A percentile compares a stretch with the other conserved stretches of the same genome.
Evolutionary conservation across 1,140 invertebrate species (phyloP).

Genomic region (Megalopta genalis): DNA sequence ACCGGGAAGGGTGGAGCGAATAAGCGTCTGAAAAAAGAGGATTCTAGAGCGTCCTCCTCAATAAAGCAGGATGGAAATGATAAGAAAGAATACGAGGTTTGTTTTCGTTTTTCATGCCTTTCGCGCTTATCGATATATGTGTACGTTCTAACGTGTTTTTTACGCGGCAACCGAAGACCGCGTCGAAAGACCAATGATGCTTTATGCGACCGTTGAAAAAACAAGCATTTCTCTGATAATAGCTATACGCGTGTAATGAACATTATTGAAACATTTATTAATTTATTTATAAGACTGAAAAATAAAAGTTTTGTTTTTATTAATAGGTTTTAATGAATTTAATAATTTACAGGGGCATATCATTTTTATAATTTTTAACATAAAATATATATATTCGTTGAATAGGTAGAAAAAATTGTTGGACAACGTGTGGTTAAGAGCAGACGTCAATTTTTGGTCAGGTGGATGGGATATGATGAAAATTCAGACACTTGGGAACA

Average conservation of each 20-base stretch:
- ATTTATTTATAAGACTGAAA: background rate
- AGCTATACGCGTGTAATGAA: background rate
- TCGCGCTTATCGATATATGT: background rate
- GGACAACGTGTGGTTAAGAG: slow-evolving; percentile 85
- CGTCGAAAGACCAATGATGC: background rate
- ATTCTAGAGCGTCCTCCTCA: slow-evolving; percentile 54
- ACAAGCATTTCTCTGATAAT: too few species aligned
- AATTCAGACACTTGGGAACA: slow-evolving; percentile 90
- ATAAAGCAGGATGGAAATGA: slow-evolving; percentile 47
- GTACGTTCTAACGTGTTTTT: slow-evolving; percentile 1
- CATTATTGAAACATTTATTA: too few species aligned
- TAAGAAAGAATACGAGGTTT: slow-evolving; percentile 74
- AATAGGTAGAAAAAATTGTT: slow-evolving; percentile 86
- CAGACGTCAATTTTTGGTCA: slow-evolving; percentile 86
- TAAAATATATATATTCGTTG: background rate
- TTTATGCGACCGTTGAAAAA: background rate
- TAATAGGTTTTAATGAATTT: too few species aligned
- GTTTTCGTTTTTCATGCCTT: background rate
- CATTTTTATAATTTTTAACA: too few species aligned
- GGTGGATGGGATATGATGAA: slow-evolving; percentile 90
- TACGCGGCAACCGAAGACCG: background rate
- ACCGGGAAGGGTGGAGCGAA: slow-evolving; percentile 47
- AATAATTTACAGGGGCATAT: too few species aligned
- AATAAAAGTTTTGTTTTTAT: background rate
- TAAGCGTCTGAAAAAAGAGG: slow-evolving; percentile 70